phyloP scores from a whole-genome alignment of 2,888 invertebrate species.

The Ethmia dodecea region DNA sequence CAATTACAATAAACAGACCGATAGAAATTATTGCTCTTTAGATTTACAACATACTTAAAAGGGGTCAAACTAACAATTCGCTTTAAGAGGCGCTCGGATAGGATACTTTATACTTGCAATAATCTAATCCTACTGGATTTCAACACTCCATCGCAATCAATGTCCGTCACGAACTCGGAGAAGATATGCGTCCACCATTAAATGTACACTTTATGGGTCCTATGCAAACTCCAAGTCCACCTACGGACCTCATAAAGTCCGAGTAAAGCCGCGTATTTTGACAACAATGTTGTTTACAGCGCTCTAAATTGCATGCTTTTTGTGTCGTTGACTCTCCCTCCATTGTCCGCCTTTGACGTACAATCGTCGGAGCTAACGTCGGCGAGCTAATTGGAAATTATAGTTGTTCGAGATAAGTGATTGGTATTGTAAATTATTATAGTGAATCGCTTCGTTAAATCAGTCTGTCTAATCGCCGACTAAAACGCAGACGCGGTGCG shows the following conservation, averaged over 20 bases:
- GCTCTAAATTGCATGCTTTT: conserved; percentile 38
- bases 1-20: background rate
- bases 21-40: background rate
- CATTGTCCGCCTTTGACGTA: conserved; percentile 18
- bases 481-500: conserved; percentile 29
- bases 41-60: too few relatives aligned
- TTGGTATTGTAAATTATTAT: conserved; percentile 53
- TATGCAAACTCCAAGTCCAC: conserved; percentile 31
- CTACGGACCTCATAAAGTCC: conserved; percentile 29
- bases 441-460: conserved; percentile 47
- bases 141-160: conserved; percentile 28
- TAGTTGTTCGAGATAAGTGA: too few relatives aligned
- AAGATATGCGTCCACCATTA: conserved; percentile 32
- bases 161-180: conserved; percentile 20
- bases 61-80: too few relatives aligned
- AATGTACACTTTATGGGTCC: conserved; percentile 32
- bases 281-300: conserved; percentile 42
- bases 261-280: conserved; percentile 26
- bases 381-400: conserved; percentile 63
- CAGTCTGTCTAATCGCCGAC: conserved; percentile 50
- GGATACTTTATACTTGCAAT: conserved; percentile 27
- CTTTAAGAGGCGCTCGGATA: too few relatives aligned
- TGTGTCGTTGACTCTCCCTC: conserved; percentile 28
- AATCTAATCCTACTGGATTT: conserved; percentile 26
- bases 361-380: conserved; percentile 29